Evolutionary conservation across 2,113 vertebrate genomes (phyloP).

Genomic region (Harpagus bidentatus): DNA sequence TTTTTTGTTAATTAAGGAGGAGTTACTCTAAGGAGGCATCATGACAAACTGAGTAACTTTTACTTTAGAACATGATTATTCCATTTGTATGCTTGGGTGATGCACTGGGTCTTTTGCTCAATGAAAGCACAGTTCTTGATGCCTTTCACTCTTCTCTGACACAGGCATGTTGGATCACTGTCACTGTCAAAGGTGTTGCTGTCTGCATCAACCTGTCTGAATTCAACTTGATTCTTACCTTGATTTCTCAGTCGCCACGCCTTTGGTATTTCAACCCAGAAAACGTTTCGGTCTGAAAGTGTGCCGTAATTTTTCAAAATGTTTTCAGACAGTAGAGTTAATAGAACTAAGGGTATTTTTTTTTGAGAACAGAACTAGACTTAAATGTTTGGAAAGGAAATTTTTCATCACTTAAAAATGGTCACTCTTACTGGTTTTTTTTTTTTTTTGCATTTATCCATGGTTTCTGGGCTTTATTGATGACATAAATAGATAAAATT

Average conservation of each 20-base stretch:
- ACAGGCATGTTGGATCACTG: not conserved
- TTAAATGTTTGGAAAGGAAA: not conserved
- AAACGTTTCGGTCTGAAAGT: not conserved
- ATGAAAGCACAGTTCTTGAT: not conserved
- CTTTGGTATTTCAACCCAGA: not conserved
- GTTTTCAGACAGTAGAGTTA: not conserved
- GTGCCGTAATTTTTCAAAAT: not conserved
- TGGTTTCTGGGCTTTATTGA: not conserved
- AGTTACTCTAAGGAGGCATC: not conserved
- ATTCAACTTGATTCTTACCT: not conserved
- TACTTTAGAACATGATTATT: not conserved
- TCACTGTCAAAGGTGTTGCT: not conserved
- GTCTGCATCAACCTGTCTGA: not conserved
- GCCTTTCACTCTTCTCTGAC: not conserved
- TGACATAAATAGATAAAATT: not conserved
- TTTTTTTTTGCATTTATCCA: not conserved
- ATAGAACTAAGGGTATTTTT: not conserved
- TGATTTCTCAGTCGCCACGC: not conserved
- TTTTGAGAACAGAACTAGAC: not conserved
- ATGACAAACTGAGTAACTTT: not conserved
- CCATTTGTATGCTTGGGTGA: not conserved
- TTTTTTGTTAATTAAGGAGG: not conserved
- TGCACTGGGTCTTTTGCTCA: rapidly evolving
- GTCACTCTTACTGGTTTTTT: not conserved
- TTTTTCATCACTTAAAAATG: not conserved